Conservation (phyloP, 2,888 invertebrate genomes). For the Agrilus cyanescens region DNA sequence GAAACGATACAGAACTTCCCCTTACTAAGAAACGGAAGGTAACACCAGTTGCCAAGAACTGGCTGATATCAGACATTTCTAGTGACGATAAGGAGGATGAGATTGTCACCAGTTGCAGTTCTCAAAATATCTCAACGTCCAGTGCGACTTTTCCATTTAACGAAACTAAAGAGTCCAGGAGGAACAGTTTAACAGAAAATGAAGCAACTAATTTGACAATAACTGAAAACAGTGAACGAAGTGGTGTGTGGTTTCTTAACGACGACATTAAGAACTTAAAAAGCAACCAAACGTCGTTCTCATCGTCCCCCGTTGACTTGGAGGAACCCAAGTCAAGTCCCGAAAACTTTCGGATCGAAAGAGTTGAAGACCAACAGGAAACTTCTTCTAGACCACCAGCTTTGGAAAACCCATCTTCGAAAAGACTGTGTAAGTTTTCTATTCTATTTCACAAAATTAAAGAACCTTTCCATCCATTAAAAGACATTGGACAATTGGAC, state of each 20-base stretch:
- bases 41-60: constrained; percentile 31
- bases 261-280: constrained; percentile 20
- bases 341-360: constrained; percentile 25
- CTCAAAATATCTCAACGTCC: constrained; percentile 1
- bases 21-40: constrained; percentile 17
- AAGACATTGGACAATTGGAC: too few relatives aligned
- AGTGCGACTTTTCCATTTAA: constrained; percentile 4
- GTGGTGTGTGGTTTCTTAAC: constrained; percentile 22
- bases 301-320: constrained; percentile 28
- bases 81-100: constrained; percentile 2
- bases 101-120: neutral
- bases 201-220: neutral
- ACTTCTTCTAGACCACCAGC: too few relatives aligned
- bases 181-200: neutral
- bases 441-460: too few relatives aligned
- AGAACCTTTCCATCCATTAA: too few relatives aligned
- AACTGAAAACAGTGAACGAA: constrained; percentile 8
- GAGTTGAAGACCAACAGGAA: constrained; percentile 17
- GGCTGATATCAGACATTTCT: constrained; percentile 32
- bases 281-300: constrained; percentile 23
- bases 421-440: too few relatives aligned
- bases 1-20: constrained; percentile 3
- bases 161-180: neutral
- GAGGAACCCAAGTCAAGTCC: constrained; percentile 32
- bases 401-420: too few relatives aligned